Base-by-base conservation (phyloP, 2,113 vertebrate species). In the Cephalopterus ornatus region DNA sequence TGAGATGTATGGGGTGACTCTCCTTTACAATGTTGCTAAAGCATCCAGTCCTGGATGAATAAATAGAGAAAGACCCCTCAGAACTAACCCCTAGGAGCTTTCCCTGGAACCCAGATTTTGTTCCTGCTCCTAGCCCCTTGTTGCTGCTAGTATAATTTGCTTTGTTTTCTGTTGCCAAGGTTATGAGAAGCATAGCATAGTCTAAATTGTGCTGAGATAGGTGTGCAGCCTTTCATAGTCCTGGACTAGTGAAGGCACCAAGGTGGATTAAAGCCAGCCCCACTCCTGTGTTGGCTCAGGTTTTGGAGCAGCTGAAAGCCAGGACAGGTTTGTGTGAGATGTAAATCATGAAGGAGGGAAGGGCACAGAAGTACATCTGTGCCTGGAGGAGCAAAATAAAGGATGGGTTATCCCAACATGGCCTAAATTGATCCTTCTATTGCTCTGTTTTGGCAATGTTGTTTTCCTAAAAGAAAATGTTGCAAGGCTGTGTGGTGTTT, bases 361-460 rank as follows among this genome's bases (percentile, higher is more conserved):
- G 73, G 1, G 3, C 46, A n/a, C 12, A 26, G 44, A 49, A 28
- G n/a, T 52, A 55, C n/a, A 35, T 1, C 1, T 0, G 0, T 77
- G 74, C 82, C 81, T 52, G 75, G 33, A 94, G 62, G 41, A 80
- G 39, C 14, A 46, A 73, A 80, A n/a, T 81, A 35, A 76, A 37
- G 39, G 9, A 28, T 58, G n/a, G 10, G 28, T 81, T 72, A 65
- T 50, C 62, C 49, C 56, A 75, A 14, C 2, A 0, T 41, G 73
- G 15, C 59, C 86, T 67, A 35, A 81, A 50, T 6, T 33, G 23
- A 70, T 76, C 24, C 35, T 91, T 78, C 50, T 70, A 3, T 27
- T 81, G 6, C 24, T 8, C 23, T 9, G 1, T 53, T 72, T 75
- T 89, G 42, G 71, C 73, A 42, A 2, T n/a, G 27, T 39, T 68